Percentiles rank a stretch among this genome's conserved stretches.
phyloP scores from a whole-genome alignment of 2,888 invertebrate genomes.

The Euspilapteryx auroguttella region DNA sequence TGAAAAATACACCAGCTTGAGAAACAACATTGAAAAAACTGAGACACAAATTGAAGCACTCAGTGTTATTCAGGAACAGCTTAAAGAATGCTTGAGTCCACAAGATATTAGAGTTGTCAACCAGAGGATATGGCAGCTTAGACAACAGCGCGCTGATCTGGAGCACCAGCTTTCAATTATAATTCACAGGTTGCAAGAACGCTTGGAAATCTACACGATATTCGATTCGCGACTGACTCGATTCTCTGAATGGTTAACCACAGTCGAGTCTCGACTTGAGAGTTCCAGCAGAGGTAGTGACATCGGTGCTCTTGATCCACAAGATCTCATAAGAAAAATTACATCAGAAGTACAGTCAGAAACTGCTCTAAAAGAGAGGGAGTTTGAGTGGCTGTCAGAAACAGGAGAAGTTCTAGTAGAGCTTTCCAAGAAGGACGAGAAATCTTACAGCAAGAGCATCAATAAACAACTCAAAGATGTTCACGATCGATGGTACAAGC shows the following conservation, averaged over 20 bases:
- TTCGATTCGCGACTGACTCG: slow-evolving; percentile 69
- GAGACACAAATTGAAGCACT: slow-evolving; percentile 70
- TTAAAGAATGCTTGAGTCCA: slow-evolving; percentile 83
- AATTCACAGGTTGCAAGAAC: slow-evolving; percentile 73
- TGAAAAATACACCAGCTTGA: slow-evolving; percentile 63
- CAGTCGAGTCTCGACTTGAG: slow-evolving; percentile 68
- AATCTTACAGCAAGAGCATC: slow-evolving; percentile 46
- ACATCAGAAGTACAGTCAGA: slow-evolving; percentile 77
- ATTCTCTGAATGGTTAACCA: slow-evolving; percentile 71
- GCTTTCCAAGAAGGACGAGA: slow-evolving; percentile 65
- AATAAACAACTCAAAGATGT: slow-evolving; percentile 63
- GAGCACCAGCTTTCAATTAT: slow-evolving; percentile 76
- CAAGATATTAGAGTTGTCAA: slow-evolving; percentile 79
- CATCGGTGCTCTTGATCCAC: slow-evolving; percentile 64
- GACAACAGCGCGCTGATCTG: slow-evolving; percentile 79
- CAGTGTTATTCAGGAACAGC: slow-evolving; percentile 75
- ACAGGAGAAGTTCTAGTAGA: slow-evolving; percentile 68
- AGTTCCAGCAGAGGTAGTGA: slow-evolving; percentile 54
- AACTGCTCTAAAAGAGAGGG: slow-evolving; percentile 73
- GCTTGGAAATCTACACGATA: slow-evolving; percentile 68
- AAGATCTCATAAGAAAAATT: slow-evolving; percentile 70
- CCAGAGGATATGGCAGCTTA: slow-evolving; percentile 76
- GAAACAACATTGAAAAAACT: slow-evolving; percentile 58
- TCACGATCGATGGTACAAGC: slow-evolving; percentile 68
- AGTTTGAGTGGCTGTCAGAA: slow-evolving; percentile 74